Base-by-base conservation (phyloP, 2,888 invertebrate species). In the Ceraclea dissimilis region DNA sequence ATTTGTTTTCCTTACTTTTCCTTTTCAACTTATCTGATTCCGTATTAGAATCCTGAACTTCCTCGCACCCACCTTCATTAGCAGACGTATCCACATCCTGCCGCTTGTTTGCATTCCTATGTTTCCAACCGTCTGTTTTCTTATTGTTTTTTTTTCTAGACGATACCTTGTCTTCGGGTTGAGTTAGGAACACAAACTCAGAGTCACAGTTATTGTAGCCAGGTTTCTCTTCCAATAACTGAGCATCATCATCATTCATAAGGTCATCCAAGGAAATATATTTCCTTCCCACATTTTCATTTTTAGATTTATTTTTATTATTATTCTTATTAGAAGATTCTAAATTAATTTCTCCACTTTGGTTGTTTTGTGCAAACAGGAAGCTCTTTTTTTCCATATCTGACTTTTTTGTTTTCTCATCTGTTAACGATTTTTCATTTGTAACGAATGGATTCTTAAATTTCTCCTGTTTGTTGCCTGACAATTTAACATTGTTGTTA, bases 251-350 rank as follows among this genome's bases (percentile, higher is more conserved):
- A 47, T 72, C 63, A 63, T 74, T 75, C 2, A 74, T 70, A 18
- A 76, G 70, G 54, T 77, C 75, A 64, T 82, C 82, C 20, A 83
- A 68, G 13, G 82, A 82, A 21, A 81, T 80, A 83, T 83, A 83
- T 67, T 80, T 82, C 31, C 80, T 71, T 8, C 74, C 68, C 56
- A 74, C 70, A 51, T 73, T 76, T 63, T 68, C 72, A 6, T 71
- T 69, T 63, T 76, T 79, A 65, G 76, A 78, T 62, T 74, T 75
- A 1, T 71, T 68, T 61, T 71, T 72, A 57, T 67, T 70, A 55
- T 70, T 67, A 62, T 69, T 68, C 63, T 78, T 74, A 69, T 64
- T 67, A 65, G 54, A 75, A 52, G 55, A 58, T n/a, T 56, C 56
- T 20, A 21, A 26, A 49, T 55, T 59, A 75, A 1, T 66, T 59